Evolutionary conservation across 2,113 vertebrate genomes (phyloP).

Genomic region (Chascanopsetta lugubris): DNA sequence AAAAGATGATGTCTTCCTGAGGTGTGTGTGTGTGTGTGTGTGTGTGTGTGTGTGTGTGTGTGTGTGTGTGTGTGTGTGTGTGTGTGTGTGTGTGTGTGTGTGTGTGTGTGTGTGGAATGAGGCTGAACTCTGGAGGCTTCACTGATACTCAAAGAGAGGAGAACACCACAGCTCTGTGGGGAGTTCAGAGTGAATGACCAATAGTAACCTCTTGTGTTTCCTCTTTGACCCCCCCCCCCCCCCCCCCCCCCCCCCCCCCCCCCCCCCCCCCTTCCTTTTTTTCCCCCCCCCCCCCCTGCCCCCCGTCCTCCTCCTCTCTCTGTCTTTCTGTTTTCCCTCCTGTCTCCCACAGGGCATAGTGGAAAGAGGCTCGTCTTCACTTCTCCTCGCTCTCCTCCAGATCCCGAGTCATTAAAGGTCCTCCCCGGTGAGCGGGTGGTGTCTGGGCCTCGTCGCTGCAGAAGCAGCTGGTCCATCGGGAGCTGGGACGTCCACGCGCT

Average conservation of each 20-base stretch:
- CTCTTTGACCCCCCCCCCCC: constrained; percentile 52
- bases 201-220: constrained; percentile 78
- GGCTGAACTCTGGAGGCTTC: constrained; percentile 7
- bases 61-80: neutral
- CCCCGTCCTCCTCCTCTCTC: neutral
- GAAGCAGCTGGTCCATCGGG: constrained; percentile 5
- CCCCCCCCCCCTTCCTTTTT: constrained; percentile 43
- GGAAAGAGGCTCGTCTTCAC: constrained; percentile 67
- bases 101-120: neutral
- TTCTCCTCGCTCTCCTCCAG: constrained; percentile 52
- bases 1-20: neutral
- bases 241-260: neutral
- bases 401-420: constrained; percentile 50
- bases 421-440: constrained; percentile 21
- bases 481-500: constrained; percentile 19
- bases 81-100: neutral
- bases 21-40: neutral
- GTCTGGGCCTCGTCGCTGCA: constrained; percentile 13
- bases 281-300: constrained; percentile 33
- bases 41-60: neutral
- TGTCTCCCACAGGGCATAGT: constrained; percentile 64
- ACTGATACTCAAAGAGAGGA: constrained; percentile 48
- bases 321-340: constrained; percentile 59
- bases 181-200: constrained; percentile 74
- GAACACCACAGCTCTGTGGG: constrained; percentile 41